Base-by-base conservation (phyloP, 2,797 vertebrate genomes). In the Semotilus atromaculatus region DNA sequence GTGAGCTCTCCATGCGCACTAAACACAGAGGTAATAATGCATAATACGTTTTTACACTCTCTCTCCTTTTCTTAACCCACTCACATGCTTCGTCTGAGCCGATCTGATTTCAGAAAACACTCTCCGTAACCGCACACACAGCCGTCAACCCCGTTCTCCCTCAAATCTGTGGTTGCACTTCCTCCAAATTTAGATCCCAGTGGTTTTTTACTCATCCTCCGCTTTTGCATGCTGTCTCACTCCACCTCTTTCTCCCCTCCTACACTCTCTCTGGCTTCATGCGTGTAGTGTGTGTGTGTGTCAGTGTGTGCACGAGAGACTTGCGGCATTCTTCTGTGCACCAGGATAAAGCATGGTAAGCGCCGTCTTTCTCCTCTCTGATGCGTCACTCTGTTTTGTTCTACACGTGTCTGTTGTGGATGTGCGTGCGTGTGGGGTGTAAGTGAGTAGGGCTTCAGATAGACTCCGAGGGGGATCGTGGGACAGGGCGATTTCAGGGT, bases 311-410 rank as follows among this genome's bases (percentile, higher is more conserved):
- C 36, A 75, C 29, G 79, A n/a, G 84, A 75, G 76, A 60, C 60
- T 31, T 58, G 80, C 34, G 2, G 45, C 68, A 74, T 80, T 80
- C 77, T 68, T 55, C 77, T 84, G 66, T 71, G 68, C 29, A 80
- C 73, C 76, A 9, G 71, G 76, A 68, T 86, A 84, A 80, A 84
- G 60, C 68, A 87, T 87, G 86, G 86, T 85, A 85, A 85, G 84
- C 84, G 1, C 36, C 26, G 26, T 43, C 55, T 85, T 80, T 80
- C 78, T 72, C 83, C 40, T 7, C 31, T 85, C 38, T 75, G 14
- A 23, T 45, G 76, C 43, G 18, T 40, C 60, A 72, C 51, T 81
- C 34, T 81, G 67, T 80, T 68, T 68, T 70, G 43, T 80, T 68
- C 7, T 64, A 79, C 75, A 43, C 66, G 53, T 64, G 53, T 38